These are phyloP conservation scores for Brotula barbata DNA, from an alignment of 2,797 vertebrate genomes.

Conservation along the genomic window DNA sequence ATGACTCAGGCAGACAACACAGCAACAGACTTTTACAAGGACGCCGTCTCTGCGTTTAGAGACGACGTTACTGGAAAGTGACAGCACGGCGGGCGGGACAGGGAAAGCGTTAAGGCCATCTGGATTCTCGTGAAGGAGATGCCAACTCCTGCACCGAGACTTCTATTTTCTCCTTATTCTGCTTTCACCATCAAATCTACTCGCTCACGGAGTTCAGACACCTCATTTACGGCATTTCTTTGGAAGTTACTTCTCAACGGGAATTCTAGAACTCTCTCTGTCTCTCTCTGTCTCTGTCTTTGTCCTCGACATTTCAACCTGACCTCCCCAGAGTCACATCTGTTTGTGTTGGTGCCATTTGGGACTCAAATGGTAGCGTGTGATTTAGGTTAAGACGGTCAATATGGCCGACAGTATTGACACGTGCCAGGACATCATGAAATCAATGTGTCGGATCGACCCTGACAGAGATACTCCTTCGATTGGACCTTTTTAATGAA, in stretches of 20 bases:
- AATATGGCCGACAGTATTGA: too few species aligned
- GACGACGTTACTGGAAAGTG: slow-evolving; percentile 27
- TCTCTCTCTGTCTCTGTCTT: too few species aligned
- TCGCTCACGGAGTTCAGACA: neutral
- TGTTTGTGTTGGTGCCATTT: too few species aligned
- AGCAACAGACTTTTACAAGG: slow-evolving; percentile 40
- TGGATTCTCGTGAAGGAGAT: slow-evolving; percentile 27
- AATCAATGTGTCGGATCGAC: too few species aligned
- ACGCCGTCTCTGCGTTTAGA: slow-evolving; percentile 6
- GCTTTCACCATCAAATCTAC: neutral
- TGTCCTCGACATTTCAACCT: neutral
- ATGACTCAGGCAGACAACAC: slow-evolving; percentile 48
- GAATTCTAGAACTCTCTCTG: too few species aligned
- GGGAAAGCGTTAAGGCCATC: slow-evolving; percentile 42
- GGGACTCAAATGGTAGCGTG: too few species aligned
- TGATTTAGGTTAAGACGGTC: too few species aligned
- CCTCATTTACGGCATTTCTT: too few species aligned
- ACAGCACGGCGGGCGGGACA: neutral
- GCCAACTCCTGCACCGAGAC: slow-evolving; percentile 3
- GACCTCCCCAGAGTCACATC: neutral
- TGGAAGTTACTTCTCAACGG: too few species aligned
- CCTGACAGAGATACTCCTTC: too few species aligned
- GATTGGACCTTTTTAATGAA: too few species aligned
- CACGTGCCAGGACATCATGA: too few species aligned
- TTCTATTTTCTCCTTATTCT: neutral